A percentile compares a stretch with the other conserved stretches of the same genome.
Conservation (phyloP, 2,113 vertebrate genomes). For the Aix galericulata region DNA sequence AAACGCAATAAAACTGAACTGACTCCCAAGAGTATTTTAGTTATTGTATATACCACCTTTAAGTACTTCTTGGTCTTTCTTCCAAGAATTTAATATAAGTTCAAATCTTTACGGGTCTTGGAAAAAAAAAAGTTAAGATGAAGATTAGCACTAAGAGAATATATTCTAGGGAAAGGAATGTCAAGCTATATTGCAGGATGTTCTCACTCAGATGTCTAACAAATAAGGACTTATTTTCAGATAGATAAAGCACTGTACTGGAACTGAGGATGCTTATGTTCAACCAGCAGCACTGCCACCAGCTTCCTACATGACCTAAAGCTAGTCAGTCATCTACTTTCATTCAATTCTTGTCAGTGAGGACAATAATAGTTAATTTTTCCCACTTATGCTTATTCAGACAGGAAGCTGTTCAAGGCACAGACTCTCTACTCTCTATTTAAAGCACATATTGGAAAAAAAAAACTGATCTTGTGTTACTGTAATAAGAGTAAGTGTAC, state of each 20-base stretch:
- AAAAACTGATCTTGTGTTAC: not conserved
- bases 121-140: not conserved
- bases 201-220: not conserved
- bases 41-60: slow-evolving; percentile 12
- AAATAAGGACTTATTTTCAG: not conserved
- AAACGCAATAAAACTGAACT: slow-evolving; percentile 40
- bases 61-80: slow-evolving; percentile 25
- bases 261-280: not conserved
- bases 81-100: slow-evolving; percentile 24
- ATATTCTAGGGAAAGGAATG: not conserved
- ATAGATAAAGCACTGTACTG: not conserved
- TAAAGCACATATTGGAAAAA: not conserved
- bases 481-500: not conserved
- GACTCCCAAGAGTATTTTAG: slow-evolving; percentile 21
- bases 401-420: not conserved
- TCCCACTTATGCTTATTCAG: not conserved
- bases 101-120: not conserved
- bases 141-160: slow-evolving; percentile 3
- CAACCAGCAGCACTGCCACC: not conserved
- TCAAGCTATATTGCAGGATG: not conserved
- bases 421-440: not conserved
- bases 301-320: not conserved
- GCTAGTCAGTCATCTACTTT: not conserved
- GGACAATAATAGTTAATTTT: not conserved
- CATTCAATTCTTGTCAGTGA: not conserved